Evolutionary conservation across 2,888 invertebrate genomes (phyloP).

Genomic region (Monoplex corrugatus): DNA sequence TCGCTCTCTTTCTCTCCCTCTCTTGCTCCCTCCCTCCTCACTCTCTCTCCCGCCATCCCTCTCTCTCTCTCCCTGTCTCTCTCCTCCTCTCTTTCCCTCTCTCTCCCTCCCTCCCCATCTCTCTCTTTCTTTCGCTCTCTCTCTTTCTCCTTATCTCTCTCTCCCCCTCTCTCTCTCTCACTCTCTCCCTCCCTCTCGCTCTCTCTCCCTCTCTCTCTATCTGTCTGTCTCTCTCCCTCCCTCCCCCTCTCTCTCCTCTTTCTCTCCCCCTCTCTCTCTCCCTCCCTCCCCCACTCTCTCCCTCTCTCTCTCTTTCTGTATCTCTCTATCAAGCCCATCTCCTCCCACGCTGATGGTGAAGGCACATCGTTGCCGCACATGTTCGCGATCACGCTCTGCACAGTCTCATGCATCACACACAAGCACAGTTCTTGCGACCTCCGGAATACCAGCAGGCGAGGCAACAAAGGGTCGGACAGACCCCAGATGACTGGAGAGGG

Average conservation of each 20-base stretch:
- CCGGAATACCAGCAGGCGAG: too few species aligned
- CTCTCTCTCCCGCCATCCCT: background rate
- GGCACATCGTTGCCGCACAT: too few species aligned
- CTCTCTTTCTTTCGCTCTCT: constrained; percentile 34
- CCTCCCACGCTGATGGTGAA: too few species aligned
- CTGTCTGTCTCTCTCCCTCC: background rate
- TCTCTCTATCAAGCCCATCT: too few species aligned
- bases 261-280: background rate
- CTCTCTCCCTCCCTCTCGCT: background rate
- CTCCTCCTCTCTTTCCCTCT: constrained; percentile 35
- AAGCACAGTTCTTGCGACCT: too few species aligned
- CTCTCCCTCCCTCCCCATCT: constrained; percentile 29
- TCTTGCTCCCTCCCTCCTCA: background rate
- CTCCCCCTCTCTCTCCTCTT: background rate
- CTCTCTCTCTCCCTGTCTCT: background rate
- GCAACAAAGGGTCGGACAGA: too few species aligned
- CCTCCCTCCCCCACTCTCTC: background rate
- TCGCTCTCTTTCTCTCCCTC: too few species aligned
- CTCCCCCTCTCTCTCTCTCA: background rate
- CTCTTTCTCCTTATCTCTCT: background rate
- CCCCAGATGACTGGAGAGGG: too few species aligned
- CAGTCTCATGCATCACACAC: too few species aligned
- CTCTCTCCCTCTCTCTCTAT: background rate
- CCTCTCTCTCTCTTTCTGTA: too few species aligned
- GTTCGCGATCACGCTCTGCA: too few species aligned